Evolutionary conservation across 2,888 invertebrate genomes (phyloP), one percentile per base, ranked within the genome.

Genomic region (Leptinotarsa haldemani): DNA sequence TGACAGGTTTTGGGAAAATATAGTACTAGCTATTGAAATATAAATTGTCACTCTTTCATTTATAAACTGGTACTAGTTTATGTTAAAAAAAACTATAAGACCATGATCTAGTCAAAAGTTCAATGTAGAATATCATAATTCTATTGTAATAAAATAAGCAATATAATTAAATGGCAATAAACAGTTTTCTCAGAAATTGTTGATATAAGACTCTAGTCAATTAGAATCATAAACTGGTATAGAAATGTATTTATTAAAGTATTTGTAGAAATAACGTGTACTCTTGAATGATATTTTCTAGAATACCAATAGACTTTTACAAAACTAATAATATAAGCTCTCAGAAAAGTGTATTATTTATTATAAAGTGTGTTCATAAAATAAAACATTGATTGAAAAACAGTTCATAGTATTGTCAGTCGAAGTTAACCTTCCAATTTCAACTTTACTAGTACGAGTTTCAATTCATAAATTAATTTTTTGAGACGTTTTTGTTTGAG

Each of bases 161-260:
- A 70, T 70, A 63, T 64, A 63, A 64, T 46, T 48, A 1, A 30
- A 47, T 47, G 63, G 52, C 47, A 63, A 69, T 67, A 68, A 69
- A 46, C 13, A 58, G 46, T 73, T 69, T 73, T 50, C 48, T 65
- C 30, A 22, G 25, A 50, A 65, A 48, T 65, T 15, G 56, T 40
- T 65, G 18, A 18, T 65, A 9, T 48, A 48, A 65, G 18, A 65
- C 52, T 64, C 77, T 78, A 78, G 78, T 78, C 78, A 77, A 75
- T 75, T 72, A 75, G 70, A 15, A 63, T 67, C 66, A 65, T 58
- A 46, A 56, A 64, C 64, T 58, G 18, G 64, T 65, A 71, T 20
- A 20, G 25, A 20, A 40, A 61, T 22, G 20, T 69, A 69, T 69
- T 69, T 69, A 63, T 69, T 64, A 70, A 22, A 30, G 20, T 52